Percentiles rank a stretch among this genome's conserved stretches.
Evolutionary conservation across 2,888 invertebrate genomes (phyloP).

Genomic region (Tricholauxania praeusta): DNA sequence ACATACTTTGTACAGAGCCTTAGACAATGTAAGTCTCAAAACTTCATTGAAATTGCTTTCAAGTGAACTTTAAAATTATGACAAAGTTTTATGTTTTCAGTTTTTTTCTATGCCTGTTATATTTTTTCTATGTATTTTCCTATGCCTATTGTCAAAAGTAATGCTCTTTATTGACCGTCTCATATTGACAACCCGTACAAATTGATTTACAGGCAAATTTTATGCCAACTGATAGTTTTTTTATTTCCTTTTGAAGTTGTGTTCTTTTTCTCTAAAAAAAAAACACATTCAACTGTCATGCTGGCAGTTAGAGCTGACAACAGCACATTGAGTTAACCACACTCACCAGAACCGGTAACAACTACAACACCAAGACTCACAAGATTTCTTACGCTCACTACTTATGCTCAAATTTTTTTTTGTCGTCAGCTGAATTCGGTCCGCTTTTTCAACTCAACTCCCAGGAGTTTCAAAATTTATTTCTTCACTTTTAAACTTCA

Average conservation of each 20-base stretch:
- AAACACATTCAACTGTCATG: slow-evolving; percentile 2
- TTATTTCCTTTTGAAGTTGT: too few relatives aligned
- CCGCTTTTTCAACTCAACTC: not conserved
- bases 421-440: too few relatives aligned
- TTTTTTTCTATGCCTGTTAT: too few relatives aligned
- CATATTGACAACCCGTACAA: not conserved
- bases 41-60: too few relatives aligned
- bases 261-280: too few relatives aligned
- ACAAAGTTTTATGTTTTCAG: too few relatives aligned
- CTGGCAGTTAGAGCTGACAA: not conserved
- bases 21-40: too few relatives aligned
- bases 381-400: not conserved
- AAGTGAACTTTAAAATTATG: too few relatives aligned
- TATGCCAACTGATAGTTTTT: not conserved
- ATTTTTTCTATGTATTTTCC: too few relatives aligned
- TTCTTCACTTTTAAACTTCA: not conserved
- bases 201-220: not conserved
- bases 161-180: too few relatives aligned
- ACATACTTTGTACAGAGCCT: too few relatives aligned
- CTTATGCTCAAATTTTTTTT: not conserved
- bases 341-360: not conserved
- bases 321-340: not conserved
- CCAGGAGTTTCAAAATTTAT: slow-evolving; percentile 21
- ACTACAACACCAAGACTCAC: slow-evolving; percentile 4
- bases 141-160: too few relatives aligned